phyloP scores from a whole-genome alignment of 2,797 vertebrate species.

The Lagocephalus sceleratus region DNA sequence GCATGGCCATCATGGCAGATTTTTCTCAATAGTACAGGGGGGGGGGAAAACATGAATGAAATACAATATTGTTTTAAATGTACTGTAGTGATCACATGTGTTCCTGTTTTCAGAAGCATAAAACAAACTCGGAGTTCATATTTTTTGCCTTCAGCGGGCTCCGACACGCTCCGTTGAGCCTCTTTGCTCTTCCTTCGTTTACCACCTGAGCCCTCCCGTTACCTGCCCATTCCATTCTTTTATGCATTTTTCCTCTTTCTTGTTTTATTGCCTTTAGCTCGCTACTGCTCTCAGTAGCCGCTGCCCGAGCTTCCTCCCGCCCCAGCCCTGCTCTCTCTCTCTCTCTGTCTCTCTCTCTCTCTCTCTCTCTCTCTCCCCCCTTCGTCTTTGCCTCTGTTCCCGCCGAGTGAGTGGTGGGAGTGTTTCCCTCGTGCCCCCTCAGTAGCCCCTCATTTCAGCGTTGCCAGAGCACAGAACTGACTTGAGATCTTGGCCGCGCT shows the following conservation, averaged over 20 bases:
- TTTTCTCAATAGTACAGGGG: conserved; percentile 30
- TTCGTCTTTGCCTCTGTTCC: conserved; percentile 52
- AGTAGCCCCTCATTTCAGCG: conserved; percentile 75
- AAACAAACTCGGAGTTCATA: too few species aligned
- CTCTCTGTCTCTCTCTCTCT: conserved; percentile 38
- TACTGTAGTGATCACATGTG: too few species aligned
- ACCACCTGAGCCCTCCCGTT: conserved; percentile 39
- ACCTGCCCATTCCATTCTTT: conserved; percentile 38
- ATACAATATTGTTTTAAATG: conserved; percentile 10
- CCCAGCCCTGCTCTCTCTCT: conserved; percentile 29
- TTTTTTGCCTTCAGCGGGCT: too few species aligned
- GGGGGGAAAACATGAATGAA: conserved; percentile 17
- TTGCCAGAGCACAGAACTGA: conserved; percentile 73
- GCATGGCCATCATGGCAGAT: conserved; percentile 15
- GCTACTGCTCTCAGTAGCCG: conserved; percentile 32
- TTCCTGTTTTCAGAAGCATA: too few species aligned
- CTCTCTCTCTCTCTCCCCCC: conserved; percentile 31
- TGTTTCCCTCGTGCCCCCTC: conserved; percentile 68
- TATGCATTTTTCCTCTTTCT: conserved; percentile 20
- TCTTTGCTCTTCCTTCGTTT: conserved; percentile 11
- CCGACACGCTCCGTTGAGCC: not conserved
- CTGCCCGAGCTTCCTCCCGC: conserved; percentile 48
- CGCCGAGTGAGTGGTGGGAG: conserved; percentile 62
- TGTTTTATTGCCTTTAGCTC: conserved; percentile 26
- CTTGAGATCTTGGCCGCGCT: conserved; percentile 71